Evolutionary conservation across 1,140 invertebrate species (phyloP).

Genomic region (Limonius californicus): DNA sequence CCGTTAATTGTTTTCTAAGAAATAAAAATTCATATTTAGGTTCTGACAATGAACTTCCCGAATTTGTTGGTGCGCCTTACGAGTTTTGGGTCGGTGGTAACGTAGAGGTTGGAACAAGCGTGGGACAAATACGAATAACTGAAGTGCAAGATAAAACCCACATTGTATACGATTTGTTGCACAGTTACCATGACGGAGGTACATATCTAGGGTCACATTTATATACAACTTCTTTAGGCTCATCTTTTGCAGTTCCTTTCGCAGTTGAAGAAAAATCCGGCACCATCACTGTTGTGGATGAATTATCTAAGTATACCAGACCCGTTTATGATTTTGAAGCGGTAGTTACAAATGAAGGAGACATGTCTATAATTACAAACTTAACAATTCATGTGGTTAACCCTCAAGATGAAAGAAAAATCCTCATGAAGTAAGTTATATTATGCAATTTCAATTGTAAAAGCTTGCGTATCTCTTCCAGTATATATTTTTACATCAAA

Average conservation of each 20-base stretch:
- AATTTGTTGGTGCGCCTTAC: conserved; percentile 84
- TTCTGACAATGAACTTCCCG: conserved; percentile 54
- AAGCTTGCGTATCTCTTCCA: too few species aligned
- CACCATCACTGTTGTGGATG: conserved; percentile 78
- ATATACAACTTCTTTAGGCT: too few species aligned
- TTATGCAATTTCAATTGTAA: too few species aligned
- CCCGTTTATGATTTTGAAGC: conserved; percentile 76
- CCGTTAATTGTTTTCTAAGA: neutral
- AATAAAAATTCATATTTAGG: neutral
- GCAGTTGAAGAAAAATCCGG: conserved; percentile 85
- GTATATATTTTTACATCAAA: too few species aligned
- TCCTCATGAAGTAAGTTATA: conserved; percentile 66
- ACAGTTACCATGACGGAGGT: conserved; percentile 80
- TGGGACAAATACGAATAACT: conserved; percentile 77
- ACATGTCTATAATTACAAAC: conserved; percentile 69
- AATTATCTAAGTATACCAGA: conserved; percentile 65
- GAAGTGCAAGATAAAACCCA: conserved; percentile 60
- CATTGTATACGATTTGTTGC: conserved; percentile 71
- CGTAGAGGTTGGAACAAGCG: conserved; percentile 75
- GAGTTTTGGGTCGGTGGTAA: conserved; percentile 86
- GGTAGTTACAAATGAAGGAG: conserved; percentile 65
- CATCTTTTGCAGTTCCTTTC: conserved; percentile 79
- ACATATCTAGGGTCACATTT: conserved; percentile 18
- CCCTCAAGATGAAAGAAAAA: conserved; percentile 62
- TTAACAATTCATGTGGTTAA: conserved; percentile 79